These are phyloP conservation scores for Pseudoatta argentina DNA, from an alignment of 1,140 invertebrate species.

Conservation along the genomic window DNA sequence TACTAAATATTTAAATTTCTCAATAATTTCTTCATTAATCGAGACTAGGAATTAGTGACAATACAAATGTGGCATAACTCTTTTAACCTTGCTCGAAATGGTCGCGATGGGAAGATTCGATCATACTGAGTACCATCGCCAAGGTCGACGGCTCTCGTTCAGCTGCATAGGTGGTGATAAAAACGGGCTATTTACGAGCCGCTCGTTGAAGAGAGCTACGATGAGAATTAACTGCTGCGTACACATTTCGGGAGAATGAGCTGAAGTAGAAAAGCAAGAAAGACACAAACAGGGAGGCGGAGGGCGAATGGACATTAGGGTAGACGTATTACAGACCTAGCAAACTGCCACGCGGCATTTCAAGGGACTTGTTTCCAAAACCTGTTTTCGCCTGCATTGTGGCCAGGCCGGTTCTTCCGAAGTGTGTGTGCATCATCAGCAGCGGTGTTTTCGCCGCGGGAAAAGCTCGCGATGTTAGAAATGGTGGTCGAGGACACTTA, in stretches of 20 bases:
- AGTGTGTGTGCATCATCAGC: constrained; percentile 31
- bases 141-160: constrained; percentile 68
- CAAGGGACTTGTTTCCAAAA: constrained; percentile 71
- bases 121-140: constrained; percentile 52
- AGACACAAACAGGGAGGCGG: background rate
- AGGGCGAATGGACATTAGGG: constrained; percentile 58
- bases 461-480: constrained; percentile 55
- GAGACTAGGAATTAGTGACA: background rate
- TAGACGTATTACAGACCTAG: constrained; percentile 70
- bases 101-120: background rate
- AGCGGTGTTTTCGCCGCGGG: constrained; percentile 34
- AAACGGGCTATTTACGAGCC: constrained; percentile 71
- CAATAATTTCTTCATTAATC: background rate
- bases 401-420: constrained; percentile 50
- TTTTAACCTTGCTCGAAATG: background rate
- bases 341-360: constrained; percentile 68
- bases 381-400: constrained; percentile 71
- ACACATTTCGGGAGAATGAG: constrained; percentile 23
- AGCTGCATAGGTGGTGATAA: constrained; percentile 65
- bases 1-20: constrained; percentile 2
- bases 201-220: constrained; percentile 25
- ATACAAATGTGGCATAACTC: background rate
- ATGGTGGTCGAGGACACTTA: constrained; percentile 40
- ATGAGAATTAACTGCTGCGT: constrained; percentile 63
- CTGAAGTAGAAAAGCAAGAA: background rate